These are phyloP conservation scores for Aurelia aurita DNA, from an alignment of 30 jellyfish, hydroid and myxozoan species.

Conservation along the genomic window DNA sequence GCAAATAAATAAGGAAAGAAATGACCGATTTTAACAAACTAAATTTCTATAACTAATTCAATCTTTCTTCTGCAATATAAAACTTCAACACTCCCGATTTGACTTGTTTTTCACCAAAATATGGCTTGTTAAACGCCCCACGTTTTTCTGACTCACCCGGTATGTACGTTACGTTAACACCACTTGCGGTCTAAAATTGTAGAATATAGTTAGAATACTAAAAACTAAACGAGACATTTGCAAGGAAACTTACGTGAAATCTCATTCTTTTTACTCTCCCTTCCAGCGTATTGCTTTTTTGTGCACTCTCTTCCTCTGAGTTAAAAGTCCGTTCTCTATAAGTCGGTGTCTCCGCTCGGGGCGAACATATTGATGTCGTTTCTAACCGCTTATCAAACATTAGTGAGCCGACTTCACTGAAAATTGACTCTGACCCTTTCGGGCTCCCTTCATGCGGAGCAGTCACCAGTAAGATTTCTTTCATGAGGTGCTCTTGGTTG, in stretches of 20 bases:
- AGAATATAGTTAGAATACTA: too few relatives aligned
- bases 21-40: too few relatives aligned
- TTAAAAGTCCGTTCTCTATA: constrained; percentile 28
- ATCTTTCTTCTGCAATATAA: too few relatives aligned
- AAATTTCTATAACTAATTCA: too few relatives aligned
- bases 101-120: too few relatives aligned
- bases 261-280: constrained; percentile 83
- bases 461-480: constrained; percentile 87
- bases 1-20: too few relatives aligned
- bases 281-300: constrained; percentile 48
- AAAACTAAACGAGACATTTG: too few relatives aligned
- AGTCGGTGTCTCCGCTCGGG: constrained; percentile 93
- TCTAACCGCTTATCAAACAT: constrained; percentile 87
- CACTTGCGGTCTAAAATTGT: too few relatives aligned
- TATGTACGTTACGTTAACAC: too few relatives aligned
- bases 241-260: constrained; percentile 69
- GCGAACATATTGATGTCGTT: constrained; percentile 79
- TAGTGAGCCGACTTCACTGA: constrained; percentile 96
- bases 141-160: too few relatives aligned
- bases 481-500: constrained; percentile 86
- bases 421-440: constrained; percentile 78
- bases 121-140: too few relatives aligned
- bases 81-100: too few relatives aligned
- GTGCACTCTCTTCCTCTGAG: constrained; percentile 52
- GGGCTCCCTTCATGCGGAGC: constrained; percentile 88